Base-by-base conservation (phyloP, 2,797 vertebrate species). In the Helicolenus hilgendorfi region DNA sequence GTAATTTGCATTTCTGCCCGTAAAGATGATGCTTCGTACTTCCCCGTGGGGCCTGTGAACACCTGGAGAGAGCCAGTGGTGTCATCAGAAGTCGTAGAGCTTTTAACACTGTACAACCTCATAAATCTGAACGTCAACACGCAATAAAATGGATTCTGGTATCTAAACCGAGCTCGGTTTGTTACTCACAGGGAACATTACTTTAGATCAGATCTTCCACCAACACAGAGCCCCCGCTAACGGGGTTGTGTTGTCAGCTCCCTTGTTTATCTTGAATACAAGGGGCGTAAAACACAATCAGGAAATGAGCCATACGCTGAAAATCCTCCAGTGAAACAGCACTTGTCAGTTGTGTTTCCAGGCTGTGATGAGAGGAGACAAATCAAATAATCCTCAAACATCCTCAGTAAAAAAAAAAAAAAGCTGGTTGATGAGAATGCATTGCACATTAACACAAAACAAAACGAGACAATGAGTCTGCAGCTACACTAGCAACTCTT, bases 1-100 rank as follows among this genome's bases (percentile, higher is more conserved):
- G 59, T 20, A 85, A 93, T 92, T 94, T 91, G 91, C 92, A 92
- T 94, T 85, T 92, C 59, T 67, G 72, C 69, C 24, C n/a, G 62
- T 77, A 59, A 83, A 89, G 83, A 81, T 62, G 36, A 82, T 79
- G 79, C 71, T 81, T 49, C 74, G 83, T 5, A 41, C 67, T 83
- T 59, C 82, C 83, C 82, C 73, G 63, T 72, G 81, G 58, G 72
- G 77, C 41, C 73, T 41, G 56, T 69, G 86, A 83, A 93, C 90
- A 93, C 91, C 87, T 92, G 85, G 82, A 83, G 87, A 72, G 86
- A 88, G 83, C 33, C 38, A 62, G 49, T 53, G 11, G 81, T 78
- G 92, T 91, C 91, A 91, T 93, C 90, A 93, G 71, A 68, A 90
- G 26, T 87, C 27, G 10, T 29, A 60, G 74, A 49, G 80, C 79